Evolutionary conservation across 2,888 invertebrate genomes (phyloP), one percentile per base, ranked within the genome.

Genomic region (Ditula angustiorana): DNA sequence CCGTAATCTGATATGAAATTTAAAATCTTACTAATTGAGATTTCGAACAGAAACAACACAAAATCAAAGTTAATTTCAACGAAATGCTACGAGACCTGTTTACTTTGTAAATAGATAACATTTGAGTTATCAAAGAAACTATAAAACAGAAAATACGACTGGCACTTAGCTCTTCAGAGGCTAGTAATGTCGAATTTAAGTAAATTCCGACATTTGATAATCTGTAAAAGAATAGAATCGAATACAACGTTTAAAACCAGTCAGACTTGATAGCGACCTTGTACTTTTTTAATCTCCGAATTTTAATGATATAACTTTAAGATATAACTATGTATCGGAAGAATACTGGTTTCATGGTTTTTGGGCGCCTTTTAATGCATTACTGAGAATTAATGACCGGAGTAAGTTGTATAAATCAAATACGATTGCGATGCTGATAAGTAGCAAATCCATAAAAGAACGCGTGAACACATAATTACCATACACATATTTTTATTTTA

Each of bases 191-290:
- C 13, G 13, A 26, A 16, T 49, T 49, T 28, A 28, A 28, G 16
- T 16, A 28, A 28, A 26, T 26, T 28, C 28, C 28, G 26, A 24
- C 49, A 49, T 28, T 19, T 49, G 13, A 16, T 19, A 50, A 28
- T 19, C 16, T 10, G 11, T 28, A 26, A 19, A n/a, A 50, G 16
- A 30, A 19, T 21, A 50, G 16, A 30, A 10, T 50, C 30, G 28
- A 50, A 50, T 30, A 23, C 33, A 21, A 44, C 41, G 10, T 41
- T 23, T 41, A 23, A 62, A 63, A 63, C 63, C 24, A 57, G 63
- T 63, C 41, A 19, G 37, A 57, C 62, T 37, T 16, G 49, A 23
- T 37, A 19, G 47, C 33, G 41, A 49, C 62, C 62, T 57, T 63
- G 63, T 58, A 56, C 56, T 28, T 24, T 28, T 24, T 55, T 61